Evolutionary conservation across 2,888 invertebrate species (phyloP).

Genomic region (Helleia helle): DNA sequence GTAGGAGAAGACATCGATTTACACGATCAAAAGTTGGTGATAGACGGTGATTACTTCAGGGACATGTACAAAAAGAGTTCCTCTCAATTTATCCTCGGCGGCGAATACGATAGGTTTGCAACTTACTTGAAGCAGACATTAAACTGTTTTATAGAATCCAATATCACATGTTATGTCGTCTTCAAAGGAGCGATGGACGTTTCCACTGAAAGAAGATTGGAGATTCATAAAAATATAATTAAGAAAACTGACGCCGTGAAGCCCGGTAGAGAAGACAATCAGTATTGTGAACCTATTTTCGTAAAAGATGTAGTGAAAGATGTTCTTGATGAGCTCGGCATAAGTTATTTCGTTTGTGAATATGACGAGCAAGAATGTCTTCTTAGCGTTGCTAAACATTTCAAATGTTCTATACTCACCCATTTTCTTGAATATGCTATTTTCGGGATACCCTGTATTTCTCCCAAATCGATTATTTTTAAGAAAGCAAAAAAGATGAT

Average conservation of each 20-base stretch:
- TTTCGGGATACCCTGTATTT: background rate
- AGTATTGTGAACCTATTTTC: conserved; percentile 22
- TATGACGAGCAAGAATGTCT: background rate
- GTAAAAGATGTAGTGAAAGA: conserved; percentile 23
- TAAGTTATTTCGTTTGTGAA: background rate
- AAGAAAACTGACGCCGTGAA: background rate
- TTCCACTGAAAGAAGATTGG: background rate
- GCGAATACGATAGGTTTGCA: conserved; percentile 1
- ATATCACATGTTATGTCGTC: background rate
- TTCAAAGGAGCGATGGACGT: background rate
- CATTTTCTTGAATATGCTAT: background rate
- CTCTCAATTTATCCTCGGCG: background rate
- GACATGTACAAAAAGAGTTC: background rate
- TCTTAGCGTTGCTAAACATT: background rate
- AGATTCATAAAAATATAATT: background rate
- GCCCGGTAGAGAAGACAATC: conserved; percentile 15
- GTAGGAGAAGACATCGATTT: background rate
- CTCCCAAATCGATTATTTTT: background rate
- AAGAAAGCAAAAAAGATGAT: background rate
- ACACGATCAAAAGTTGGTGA: background rate
- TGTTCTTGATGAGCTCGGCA: conserved; percentile 24
- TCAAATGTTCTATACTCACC: background rate
- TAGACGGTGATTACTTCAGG: conserved; percentile 1
- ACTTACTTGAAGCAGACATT: background rate
- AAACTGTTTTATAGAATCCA: background rate